Conservation (phyloP, 2,113 vertebrate species). For the Hippolais icterina region DNA sequence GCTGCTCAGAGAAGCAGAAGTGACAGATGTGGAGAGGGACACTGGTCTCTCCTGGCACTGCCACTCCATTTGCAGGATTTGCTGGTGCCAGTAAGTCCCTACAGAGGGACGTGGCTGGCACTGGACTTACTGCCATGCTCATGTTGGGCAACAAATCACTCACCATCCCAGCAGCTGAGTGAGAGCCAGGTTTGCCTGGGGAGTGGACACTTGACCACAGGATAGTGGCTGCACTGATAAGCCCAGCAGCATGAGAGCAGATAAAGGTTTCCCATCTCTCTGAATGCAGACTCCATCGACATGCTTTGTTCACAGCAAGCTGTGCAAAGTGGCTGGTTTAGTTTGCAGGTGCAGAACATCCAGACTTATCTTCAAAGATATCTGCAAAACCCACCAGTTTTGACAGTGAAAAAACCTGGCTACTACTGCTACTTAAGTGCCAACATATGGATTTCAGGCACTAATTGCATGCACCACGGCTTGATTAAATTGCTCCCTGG, state of each 20-base stretch:
- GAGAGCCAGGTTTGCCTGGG: neutral
- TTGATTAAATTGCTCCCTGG: constrained; percentile 45
- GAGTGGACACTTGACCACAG: neutral
- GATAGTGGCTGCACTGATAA: neutral
- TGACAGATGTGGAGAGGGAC: neutral
- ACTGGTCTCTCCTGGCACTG: neutral
- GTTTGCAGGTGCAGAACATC: neutral
- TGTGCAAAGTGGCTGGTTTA: neutral
- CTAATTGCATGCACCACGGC: constrained; percentile 5
- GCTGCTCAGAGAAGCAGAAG: neutral
- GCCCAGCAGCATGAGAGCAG: neutral
- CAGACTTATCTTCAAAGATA: neutral
- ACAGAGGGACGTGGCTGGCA: accelerated
- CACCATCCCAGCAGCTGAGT: neutral
- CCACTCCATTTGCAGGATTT: neutral
- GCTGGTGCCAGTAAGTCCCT: neutral
- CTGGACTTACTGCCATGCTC: neutral
- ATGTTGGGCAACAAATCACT: neutral
- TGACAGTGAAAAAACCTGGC: neutral
- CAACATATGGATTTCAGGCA: constrained; percentile 45
- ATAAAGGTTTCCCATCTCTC: neutral
- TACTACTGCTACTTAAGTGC: neutral
- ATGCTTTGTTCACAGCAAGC: neutral
- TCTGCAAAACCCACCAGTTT: neutral
- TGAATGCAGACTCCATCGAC: accelerated